Base-by-base conservation (phyloP, 2,888 invertebrate species). In the Nymphalis urticae region DNA sequence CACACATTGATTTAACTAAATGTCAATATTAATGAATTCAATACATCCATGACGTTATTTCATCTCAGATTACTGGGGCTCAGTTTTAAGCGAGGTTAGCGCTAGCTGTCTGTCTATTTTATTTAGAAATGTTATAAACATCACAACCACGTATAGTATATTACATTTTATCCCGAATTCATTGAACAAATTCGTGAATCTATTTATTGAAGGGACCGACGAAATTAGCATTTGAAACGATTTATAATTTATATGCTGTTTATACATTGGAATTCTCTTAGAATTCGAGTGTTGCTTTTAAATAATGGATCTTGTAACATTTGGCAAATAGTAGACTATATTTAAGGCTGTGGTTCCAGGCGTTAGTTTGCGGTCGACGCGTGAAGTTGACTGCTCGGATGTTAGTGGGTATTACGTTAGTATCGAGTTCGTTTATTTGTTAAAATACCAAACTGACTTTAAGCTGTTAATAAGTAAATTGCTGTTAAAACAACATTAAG, bases 171-270 rank as follows among this genome's bases (percentile, higher is more conserved):
- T 8, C 17, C 42, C 32, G n/a, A 58, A 58, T 13, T 42, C 36
- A 19, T 42, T 58, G 48, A 65, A 69, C 68, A 73, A 70, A 80
- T 79, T 79, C 73, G 73, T 69, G 76, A 81, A 78, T 80, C 81
- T 85, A 86, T 85, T 85, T 85, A 87, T 85, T 85, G 82, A 81
- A 73, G 82, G 81, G 80, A 80, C 80, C 76, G 74, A n/a, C 48
- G 75, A 80, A 82, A 87, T 87, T 87, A 82, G 82, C 86, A 87
- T 87, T 75, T 76, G 80, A 82, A 82, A 82, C 81, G 81, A 76
- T 76, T 83, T 83, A 84, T 87, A 84, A 86, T 86, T 85, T 81
- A 77, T 75, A 67, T 66, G 60, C 62, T 85, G 82, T 85, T 85
- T 84, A 83, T 79, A 82, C 75, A 78, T 74, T 71, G 71, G 68